phyloP scores from a whole-genome alignment of 2,113 vertebrate species.

The Zapus hudsonius region DNA sequence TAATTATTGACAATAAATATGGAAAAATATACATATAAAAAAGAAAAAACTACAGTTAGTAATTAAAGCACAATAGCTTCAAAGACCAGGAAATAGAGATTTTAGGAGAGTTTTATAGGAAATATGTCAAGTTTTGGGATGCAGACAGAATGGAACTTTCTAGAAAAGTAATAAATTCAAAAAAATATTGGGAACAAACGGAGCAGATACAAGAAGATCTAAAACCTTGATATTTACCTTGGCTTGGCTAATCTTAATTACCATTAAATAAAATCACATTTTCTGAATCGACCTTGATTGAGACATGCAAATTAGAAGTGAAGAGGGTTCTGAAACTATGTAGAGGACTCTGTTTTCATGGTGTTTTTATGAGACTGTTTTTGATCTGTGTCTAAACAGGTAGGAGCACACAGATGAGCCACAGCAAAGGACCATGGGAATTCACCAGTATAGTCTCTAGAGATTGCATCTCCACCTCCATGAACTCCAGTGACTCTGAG shows the following conservation, averaged over 20 bases:
- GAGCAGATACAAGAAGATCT: not conserved
- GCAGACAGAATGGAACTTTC: not conserved
- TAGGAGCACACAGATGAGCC: not conserved
- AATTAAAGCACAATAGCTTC: not conserved
- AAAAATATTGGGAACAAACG: not conserved
- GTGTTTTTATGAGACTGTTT: not conserved
- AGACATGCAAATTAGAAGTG: not conserved
- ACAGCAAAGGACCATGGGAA: not conserved
- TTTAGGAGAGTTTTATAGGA: not conserved
- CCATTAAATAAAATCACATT: not conserved
- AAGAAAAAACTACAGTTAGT: not conserved
- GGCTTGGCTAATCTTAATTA: not conserved
- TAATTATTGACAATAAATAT: too few species aligned
- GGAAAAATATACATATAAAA: not conserved
- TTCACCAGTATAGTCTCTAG: not conserved
- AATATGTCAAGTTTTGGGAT: not conserved
- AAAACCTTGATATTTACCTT: not conserved
- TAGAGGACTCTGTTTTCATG: not conserved
- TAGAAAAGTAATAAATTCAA: not conserved
- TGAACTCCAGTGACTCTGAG: not conserved
- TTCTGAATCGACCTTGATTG: not conserved
- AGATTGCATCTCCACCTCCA: not conserved
- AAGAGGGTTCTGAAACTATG: not conserved
- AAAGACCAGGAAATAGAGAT: conserved; percentile 9
- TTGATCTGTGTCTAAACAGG: too few species aligned